Conservation (phyloP, 2,888 invertebrate species). For the Trachelus tabidus region DNA sequence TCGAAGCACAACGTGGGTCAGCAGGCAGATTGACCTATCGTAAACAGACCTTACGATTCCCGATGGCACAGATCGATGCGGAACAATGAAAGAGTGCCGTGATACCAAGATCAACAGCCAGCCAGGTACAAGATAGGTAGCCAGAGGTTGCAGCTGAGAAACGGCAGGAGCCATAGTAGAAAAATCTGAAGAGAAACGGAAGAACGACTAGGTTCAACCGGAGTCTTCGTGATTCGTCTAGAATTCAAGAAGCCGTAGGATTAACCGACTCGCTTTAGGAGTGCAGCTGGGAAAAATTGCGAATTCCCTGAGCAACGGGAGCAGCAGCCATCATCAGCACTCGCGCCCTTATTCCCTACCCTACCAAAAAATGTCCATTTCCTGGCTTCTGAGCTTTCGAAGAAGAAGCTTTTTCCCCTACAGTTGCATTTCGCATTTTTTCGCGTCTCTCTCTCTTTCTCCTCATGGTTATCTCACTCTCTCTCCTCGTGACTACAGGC, state of each 20-base stretch:
- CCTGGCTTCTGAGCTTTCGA: not conserved
- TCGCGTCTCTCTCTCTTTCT: not conserved
- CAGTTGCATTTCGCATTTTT: not conserved
- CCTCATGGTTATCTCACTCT: not conserved
- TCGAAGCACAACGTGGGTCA: slow-evolving; percentile 31
- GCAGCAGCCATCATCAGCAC: not conserved
- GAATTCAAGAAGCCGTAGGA: not conserved
- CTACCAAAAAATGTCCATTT: not conserved
- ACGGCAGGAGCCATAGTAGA: not conserved
- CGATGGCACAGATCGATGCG: not conserved
- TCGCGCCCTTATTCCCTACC: not conserved
- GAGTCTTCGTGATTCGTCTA: not conserved
- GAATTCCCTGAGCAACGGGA: not conserved
- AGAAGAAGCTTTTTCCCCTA: not conserved
- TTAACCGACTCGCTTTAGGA: not conserved
- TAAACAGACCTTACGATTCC: slow-evolving; percentile 18
- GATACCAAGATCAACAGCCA: not conserved
- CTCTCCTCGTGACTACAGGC: not conserved
- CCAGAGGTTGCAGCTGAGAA: not conserved
- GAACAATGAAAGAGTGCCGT: not conserved
- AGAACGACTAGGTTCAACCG: not conserved
- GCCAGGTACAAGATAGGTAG: not conserved
- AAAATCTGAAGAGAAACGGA: not conserved
- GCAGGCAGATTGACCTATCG: slow-evolving; percentile 35
- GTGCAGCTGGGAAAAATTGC: not conserved